Evolutionary conservation across 1,140 invertebrate species (phyloP).

Genomic region (Steinernema feltiae): DNA sequence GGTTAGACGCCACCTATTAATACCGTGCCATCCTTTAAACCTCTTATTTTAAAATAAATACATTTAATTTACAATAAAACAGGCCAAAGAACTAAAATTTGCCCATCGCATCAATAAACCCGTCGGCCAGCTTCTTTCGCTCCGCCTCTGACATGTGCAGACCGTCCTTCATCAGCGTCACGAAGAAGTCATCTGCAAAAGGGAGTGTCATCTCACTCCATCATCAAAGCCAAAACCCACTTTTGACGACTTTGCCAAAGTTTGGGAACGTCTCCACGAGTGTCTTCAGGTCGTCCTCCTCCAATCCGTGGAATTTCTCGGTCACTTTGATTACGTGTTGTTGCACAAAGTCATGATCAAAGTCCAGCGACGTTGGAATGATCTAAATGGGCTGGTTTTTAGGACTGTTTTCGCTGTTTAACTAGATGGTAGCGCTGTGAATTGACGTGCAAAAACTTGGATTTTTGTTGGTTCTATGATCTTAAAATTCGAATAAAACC

Average conservation of each 20-base stretch:
- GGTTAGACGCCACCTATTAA: too few species aligned
- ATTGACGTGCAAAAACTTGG: neutral
- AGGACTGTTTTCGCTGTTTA: too few species aligned
- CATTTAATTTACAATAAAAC: neutral
- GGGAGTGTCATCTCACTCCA: neutral
- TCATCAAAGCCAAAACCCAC: neutral
- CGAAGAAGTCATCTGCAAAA: neutral
- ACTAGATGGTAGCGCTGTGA: neutral
- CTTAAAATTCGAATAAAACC: too few species aligned
- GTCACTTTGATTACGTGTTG: neutral
- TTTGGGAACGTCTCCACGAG: slow-evolving; percentile 8
- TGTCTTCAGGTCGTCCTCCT: neutral
- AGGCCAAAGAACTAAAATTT: neutral
- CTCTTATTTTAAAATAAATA: neutral
- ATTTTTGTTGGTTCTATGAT: neutral
- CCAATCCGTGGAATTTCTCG: neutral
- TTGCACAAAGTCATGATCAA: neutral
- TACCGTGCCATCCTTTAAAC: too few species aligned
- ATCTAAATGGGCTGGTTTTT: neutral
- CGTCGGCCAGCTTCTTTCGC: neutral
- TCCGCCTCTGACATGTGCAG: neutral
- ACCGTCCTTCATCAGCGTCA: neutral
- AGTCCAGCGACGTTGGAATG: neutral
- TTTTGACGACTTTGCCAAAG: neutral
- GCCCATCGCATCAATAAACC: neutral